phyloP scores from a whole-genome alignment of 1,140 invertebrate species.

The Drosophila tsacasi region DNA sequence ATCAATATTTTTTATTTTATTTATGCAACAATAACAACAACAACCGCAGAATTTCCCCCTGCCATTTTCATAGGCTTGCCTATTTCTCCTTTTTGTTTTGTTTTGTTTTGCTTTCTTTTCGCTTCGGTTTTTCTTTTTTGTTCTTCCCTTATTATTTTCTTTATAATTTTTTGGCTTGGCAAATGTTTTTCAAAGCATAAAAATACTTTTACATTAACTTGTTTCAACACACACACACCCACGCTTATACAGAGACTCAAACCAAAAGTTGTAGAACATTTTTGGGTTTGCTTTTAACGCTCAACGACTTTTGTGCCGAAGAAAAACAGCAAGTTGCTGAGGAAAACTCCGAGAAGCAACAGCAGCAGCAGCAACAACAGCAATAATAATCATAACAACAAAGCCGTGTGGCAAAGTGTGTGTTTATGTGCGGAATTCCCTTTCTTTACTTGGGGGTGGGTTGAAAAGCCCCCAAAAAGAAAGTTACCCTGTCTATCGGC shows the following conservation, averaged over 20 bases:
- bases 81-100: conserved; percentile 39
- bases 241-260: conserved; percentile 7
- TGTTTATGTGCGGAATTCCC: conserved; percentile 38
- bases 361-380: conserved; percentile 36
- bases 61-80: conserved; percentile 30
- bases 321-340: conserved; percentile 67
- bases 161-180: conserved; percentile 76
- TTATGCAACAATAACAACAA: conserved; percentile 64
- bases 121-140: conserved; percentile 15
- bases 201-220: conserved; percentile 84
- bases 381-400: conserved; percentile 47
- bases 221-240: conserved; percentile 65
- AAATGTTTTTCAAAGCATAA: conserved; percentile 83
- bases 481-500: conserved; percentile 53
- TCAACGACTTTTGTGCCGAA: conserved; percentile 74
- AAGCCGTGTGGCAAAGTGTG: conserved; percentile 65
- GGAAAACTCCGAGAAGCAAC: conserved; percentile 9
- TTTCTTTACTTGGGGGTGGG: conserved; percentile 12
- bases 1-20: conserved; percentile 69
- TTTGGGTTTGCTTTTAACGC: conserved; percentile 76
- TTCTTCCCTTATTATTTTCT: conserved; percentile 75
- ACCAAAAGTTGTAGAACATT: conserved; percentile 74
- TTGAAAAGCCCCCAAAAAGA: conserved; percentile 4
- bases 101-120: conserved; percentile 28
- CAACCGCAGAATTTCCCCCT: conserved; percentile 50